Evolutionary conservation across 2,113 vertebrate genomes (phyloP).

Genomic region (Leucosticte australis): DNA sequence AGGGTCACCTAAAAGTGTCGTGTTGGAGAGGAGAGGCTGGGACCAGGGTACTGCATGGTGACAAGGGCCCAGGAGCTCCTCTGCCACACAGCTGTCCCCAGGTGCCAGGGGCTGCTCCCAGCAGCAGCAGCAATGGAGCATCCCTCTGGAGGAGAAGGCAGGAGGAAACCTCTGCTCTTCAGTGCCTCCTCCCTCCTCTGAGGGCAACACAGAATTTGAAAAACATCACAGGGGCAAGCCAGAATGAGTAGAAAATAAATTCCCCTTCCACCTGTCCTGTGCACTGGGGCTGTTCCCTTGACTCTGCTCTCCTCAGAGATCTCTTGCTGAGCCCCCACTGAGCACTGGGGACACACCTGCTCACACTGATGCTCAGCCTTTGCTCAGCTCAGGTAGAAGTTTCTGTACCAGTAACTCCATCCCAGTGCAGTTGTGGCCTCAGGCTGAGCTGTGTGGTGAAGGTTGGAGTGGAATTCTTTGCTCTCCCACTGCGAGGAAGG

Average conservation of each 20-base stretch:
- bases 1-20: fast-evolving
- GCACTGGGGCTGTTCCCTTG: not conserved
- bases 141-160: not conserved
- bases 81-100: not conserved
- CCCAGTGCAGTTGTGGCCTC: not conserved
- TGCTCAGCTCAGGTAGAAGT: not conserved
- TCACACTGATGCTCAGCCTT: not conserved
- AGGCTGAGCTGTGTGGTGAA: not conserved
- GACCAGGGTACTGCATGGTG: not conserved
- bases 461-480: not conserved
- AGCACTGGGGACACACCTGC: not conserved
- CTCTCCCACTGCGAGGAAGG: not conserved
- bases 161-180: not conserved
- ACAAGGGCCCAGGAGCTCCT: not conserved
- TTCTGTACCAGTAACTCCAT: not conserved
- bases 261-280: not conserved
- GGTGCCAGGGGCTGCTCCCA: not conserved
- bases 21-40: not conserved
- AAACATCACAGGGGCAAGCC: not conserved
- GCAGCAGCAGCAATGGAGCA: not conserved
- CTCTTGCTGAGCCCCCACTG: not conserved
- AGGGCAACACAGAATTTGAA: not conserved
- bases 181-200: not conserved
- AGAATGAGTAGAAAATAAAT: not conserved
- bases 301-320: not conserved